Evolutionary conservation across 2,797 vertebrate species (phyloP), one percentile per base, ranked within the genome.

Genomic region (Hydrolagus colliei): DNA sequence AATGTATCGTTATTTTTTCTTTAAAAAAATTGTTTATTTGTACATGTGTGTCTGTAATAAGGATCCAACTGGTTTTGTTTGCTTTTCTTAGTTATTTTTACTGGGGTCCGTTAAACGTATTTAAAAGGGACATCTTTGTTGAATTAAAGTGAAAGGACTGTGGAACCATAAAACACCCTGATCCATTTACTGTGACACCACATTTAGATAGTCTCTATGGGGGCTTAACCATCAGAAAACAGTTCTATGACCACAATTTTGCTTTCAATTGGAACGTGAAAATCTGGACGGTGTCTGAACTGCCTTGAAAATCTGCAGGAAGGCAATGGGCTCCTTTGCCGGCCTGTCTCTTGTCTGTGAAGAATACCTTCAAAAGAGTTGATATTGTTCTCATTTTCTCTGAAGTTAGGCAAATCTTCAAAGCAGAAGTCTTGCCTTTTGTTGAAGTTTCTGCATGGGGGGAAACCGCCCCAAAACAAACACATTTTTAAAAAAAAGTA

Each of bases 241-340:
- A 71, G 16, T 82, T 68, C 65, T 82, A 82, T 41, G 62, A 68
- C 27, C 32, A 11, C 27, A 41, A 20, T 82, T 82, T 82, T 68
- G 65, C 32, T 82, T 82, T 82, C 79, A 82, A 68, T 82, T 82
- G 79, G 79, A 82, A 82, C 68, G 79, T 82, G 79, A 82, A 82
- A 82, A 65, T 67, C 79, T 67, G 68, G 63, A 82, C 62, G 65
- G 22, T 3, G n/a, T 14, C 77, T 82, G 62, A 82, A 68, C 62
- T 82, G 79, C 79, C 79, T 82, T 27, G 79, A 65, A 22, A 82
- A 82, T 65, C 79, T 35, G n/a, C 27, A 20, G 35, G 68, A 82
- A 82, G 62, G 68, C 79, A 82, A 82, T 67, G 63, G 63, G 9
- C 16, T 68, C 22, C 20, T 68, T 71, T 82, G 79, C 79, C 20